Conservation (phyloP, 2,888 invertebrate genomes). For the Cephus pulcher region DNA sequence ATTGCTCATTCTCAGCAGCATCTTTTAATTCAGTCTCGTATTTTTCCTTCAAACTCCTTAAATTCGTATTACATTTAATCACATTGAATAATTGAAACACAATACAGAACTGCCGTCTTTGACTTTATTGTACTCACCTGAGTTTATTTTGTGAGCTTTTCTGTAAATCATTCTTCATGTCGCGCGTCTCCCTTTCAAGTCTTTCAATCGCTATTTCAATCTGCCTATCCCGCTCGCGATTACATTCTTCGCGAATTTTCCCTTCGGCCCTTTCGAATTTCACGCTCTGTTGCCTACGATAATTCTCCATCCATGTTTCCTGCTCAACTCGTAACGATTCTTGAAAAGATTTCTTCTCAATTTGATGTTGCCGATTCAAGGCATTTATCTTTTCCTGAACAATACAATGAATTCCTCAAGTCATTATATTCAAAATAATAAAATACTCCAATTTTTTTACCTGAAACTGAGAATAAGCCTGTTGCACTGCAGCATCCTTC, state of each 20-base stretch:
- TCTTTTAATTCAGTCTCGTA: slow-evolving; percentile 79
- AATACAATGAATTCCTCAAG: slow-evolving; percentile 1
- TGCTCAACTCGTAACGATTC: slow-evolving; percentile 73
- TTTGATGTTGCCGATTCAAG: slow-evolving; percentile 55
- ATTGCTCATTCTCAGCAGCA: slow-evolving; percentile 75
- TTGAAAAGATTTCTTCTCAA: slow-evolving; percentile 70
- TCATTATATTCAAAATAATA: slow-evolving; percentile 4
- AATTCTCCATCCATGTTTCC: slow-evolving; percentile 74
- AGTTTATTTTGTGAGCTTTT: slow-evolving; percentile 71
- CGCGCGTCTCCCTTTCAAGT: slow-evolving; percentile 75
- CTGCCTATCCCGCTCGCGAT: slow-evolving; percentile 81
- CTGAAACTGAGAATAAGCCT: slow-evolving; percentile 40
- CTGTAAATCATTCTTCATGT: slow-evolving; percentile 70
- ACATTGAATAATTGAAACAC: not conserved
- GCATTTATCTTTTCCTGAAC: slow-evolving; percentile 47
- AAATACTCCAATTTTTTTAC: slow-evolving; percentile 29
- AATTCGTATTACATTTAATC: slow-evolving; percentile 27
- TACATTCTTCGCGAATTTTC: slow-evolving; percentile 77
- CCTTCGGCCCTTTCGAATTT: slow-evolving; percentile 76
- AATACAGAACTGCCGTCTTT: not conserved
- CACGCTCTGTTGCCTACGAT: slow-evolving; percentile 72
- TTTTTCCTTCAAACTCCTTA: slow-evolving; percentile 80
- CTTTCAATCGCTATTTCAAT: slow-evolving; percentile 80
- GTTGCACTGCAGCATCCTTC: slow-evolving; percentile 41
- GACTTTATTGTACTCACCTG: slow-evolving; percentile 40